Percentiles rank a stretch among this genome's conserved stretches.
Evolutionary conservation across 1,140 invertebrate genomes (phyloP).

Genomic region (Aphelinus certus): DNA sequence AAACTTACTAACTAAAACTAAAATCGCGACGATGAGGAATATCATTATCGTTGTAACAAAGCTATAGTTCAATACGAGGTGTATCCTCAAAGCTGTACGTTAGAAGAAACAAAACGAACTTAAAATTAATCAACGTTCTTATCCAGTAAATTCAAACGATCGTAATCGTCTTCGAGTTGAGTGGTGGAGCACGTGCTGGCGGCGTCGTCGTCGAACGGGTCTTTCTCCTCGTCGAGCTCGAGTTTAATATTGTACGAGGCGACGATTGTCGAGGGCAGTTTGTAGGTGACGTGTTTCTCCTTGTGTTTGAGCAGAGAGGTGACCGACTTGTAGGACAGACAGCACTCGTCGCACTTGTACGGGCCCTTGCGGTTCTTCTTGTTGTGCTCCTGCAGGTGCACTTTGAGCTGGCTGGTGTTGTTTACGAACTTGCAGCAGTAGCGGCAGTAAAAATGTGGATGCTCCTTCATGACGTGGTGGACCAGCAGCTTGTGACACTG

Average conservation of each 20-base stretch:
- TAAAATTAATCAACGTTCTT: too few relatives aligned
- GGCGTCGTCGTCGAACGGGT: neutral
- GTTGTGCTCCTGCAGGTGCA: slow-evolving; percentile 56
- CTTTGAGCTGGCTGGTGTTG: slow-evolving; percentile 56
- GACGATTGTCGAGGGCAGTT: slow-evolving; percentile 54
- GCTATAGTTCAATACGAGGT: too few relatives aligned
- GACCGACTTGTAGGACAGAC: slow-evolving; percentile 59
- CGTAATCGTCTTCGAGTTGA: neutral
- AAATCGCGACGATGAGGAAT: too few relatives aligned
- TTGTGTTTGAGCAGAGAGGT: slow-evolving; percentile 61
- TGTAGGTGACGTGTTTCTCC: slow-evolving; percentile 52
- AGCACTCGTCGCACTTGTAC: slow-evolving; percentile 55
- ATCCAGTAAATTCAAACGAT: neutral
- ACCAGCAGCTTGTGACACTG: slow-evolving; percentile 48
- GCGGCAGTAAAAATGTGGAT: neutral
- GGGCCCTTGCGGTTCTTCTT: slow-evolving; percentile 55
- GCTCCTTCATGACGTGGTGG: slow-evolving; percentile 8
- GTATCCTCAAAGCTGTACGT: too few relatives aligned
- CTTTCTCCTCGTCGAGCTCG: neutral
- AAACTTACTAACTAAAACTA: too few relatives aligned
- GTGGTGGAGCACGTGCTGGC: neutral
- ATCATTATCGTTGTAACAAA: too few relatives aligned
- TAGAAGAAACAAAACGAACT: too few relatives aligned
- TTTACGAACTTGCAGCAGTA: slow-evolving; percentile 42
- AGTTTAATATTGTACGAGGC: neutral